Evolutionary conservation across 2,797 vertebrate genomes (phyloP), one percentile per base, ranked within the genome.

Genomic region (Mustela erminea): DNA sequence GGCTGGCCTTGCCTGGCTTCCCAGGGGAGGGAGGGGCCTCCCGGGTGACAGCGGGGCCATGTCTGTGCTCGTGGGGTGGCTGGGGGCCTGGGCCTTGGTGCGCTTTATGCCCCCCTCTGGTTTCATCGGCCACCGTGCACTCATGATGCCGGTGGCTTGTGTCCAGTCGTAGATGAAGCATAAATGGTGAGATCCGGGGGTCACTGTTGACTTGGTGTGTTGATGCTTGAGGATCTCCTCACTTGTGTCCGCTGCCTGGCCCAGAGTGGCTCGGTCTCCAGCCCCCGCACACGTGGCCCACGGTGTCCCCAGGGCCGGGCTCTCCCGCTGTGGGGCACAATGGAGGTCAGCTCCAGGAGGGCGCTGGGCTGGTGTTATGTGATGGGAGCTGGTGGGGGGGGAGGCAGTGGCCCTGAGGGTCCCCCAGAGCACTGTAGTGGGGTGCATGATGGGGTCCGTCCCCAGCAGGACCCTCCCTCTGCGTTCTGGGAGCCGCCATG

Each of bases 111-210:
- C 49, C 38, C 17, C 23, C 1, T 12, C 8, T 0, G 7, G 70
- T 11, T n/a, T 13, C 60, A 1, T 7, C 2, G 2, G 38, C 10
- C 0, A 2, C 32, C 18, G 4, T 68, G 2, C 8, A 4, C 66
- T 32, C 0, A 15, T 5, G n/a, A 5, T 0, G 4, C 32, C 0
- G 20, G 56, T 0, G 8, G 62, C 38, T 43, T 6, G 7, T 23
- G 11, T 60, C 46, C 2, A 5, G 14, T 5, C 27, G 14, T 7
- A 25, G 58, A 1, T 35, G 43, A 20, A 6, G 15, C 1, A 0
- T 14, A 5, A 38, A 20, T 10, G 38, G 38, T 60, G 72, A 58
- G 18, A 5, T 4, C 2, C 32, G 0, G 17, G 78, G 10, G 1
- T 25, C 64, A 7, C 41, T 6, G 27, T 3, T 3, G 58, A 35